Evolutionary conservation across 2,113 vertebrate species (phyloP), one percentile per base, ranked within the genome.

Genomic region (Hystrix cristata): DNA sequence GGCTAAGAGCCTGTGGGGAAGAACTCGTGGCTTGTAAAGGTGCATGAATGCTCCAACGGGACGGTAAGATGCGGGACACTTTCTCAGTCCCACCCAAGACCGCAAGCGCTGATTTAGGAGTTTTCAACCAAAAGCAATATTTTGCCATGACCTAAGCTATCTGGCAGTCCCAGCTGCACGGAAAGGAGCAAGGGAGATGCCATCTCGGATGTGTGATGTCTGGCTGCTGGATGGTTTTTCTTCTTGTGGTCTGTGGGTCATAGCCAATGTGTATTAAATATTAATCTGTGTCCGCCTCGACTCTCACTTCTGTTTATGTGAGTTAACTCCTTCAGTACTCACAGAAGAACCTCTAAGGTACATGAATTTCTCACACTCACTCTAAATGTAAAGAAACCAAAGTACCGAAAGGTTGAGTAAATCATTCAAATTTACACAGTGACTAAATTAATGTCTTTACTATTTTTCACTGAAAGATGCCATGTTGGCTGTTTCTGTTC

Each of bases 1-100:
- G 97, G 95, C 98, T 81, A 81, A 95, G 87, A 91, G 95, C 95
- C 96, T 91, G 19, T 95, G 95, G 95, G 93, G 97, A 97, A 94
- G 62, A 95, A 27, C 64, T 9, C 79, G 87, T 13, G 93, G 91
- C 25, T 90, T 91, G 0, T 85, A 97, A 55, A 12, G 8, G 23
- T 81, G 74, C 87, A 18, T 38, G n/a, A 65, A 96, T 14, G 79
- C 21, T 91, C 92, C 97, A 57, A 85, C 83, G 93, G 64, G 46
- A 94, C 69, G 95, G 69, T 57, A 93, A 97, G 92, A 96, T 34
- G 13, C n/a, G 91, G 69, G 92, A 80, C 51, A 11, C 4, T 48
- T 82, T 81, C 94, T 90, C 93, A 72, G 91, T 94, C 13, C 84
- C 3, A 19, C 92, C 85, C 89, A 94, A 53, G 82, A 94, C 25